Base-by-base conservation (phyloP, 2,113 vertebrate species). In the Alexandromys fortis region DNA sequence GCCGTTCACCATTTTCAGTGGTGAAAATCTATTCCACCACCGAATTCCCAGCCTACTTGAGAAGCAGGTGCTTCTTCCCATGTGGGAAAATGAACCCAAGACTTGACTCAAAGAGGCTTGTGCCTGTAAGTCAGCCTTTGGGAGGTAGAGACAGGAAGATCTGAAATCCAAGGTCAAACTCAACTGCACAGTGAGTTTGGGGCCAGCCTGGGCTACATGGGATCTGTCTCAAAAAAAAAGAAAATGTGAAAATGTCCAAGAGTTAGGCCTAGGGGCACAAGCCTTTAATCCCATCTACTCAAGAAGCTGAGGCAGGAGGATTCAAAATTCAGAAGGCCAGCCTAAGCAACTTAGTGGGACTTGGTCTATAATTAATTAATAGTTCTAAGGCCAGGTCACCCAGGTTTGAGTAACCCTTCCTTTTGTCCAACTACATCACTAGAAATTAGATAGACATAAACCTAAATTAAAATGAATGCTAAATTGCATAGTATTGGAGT, bases 381-480 rank as follows among this genome's bases (percentile, higher is more conserved):
- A 30, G 42, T 30, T 85, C 58, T 68, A 30, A 13, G 83, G 30
- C 21, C 55, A 61, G 33, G 33, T 68, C 85, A 90, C 30, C 28
- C 21, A 1, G 4, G 47, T 6, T 14, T 24, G 45, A 70, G 52
- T 21, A 87, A 47, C 17, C 11, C 26, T 68, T 49, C 21, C 42
- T 91, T 61, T 82, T 86, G 17, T 89, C 78, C 86, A 33, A 58
- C 81, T 42, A 21, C 10, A 33, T 45, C 63, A 49, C 49, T 19
- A 77, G 92, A 96, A 92, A 33, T 13, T 55, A 61, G 9, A 65
- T 22, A 45, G 9, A 6, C 24, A 47, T 70, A 38, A 75, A n/a
- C 35, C 63, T 82, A 82, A 86, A 86, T 87, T 61, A n/a, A 79
- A 86, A 70, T 38, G 35, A 81, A 79, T 83, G 70, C 30, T 77